Conservation (phyloP, 2,113 vertebrate species). For the Strix aluco region DNA sequence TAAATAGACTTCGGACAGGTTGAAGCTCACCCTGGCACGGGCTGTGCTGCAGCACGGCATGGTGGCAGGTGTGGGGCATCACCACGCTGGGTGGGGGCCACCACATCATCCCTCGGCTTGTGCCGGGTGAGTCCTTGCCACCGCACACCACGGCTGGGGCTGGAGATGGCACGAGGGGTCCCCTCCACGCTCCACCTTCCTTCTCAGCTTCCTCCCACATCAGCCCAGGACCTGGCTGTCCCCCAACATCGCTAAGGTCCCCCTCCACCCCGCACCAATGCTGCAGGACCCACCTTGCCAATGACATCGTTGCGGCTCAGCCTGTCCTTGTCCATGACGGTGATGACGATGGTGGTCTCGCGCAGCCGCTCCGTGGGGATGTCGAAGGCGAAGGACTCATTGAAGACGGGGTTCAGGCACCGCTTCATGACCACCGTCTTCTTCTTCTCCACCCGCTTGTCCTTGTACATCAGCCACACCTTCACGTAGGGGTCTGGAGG, state of each 20-base stretch:
- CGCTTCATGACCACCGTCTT: slow-evolving; percentile 97
- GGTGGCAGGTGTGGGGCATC: background rate
- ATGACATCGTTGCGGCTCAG: slow-evolving; percentile 99
- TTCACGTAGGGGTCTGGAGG: slow-evolving; percentile 94
- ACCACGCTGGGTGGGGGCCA: background rate
- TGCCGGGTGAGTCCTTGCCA: background rate
- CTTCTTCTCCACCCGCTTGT: slow-evolving; percentile 98
- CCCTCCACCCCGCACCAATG: fast-evolving
- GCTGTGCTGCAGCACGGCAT: background rate
- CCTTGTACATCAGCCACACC: slow-evolving; percentile 99
- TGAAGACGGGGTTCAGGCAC: slow-evolving; percentile 97
- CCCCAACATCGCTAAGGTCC: fast-evolving
- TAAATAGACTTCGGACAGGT: background rate
- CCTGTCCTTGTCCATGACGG: slow-evolving; percentile 98
- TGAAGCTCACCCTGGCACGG: background rate
- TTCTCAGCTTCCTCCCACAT: background rate
- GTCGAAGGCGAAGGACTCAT: slow-evolving; percentile 97
- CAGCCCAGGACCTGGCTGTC: background rate
- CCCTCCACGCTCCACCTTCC: fast-evolving
- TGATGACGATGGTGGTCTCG: slow-evolving; percentile 98
- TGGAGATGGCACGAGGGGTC: fast-evolving
- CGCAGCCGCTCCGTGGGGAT: slow-evolving; percentile 95
- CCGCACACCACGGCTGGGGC: background rate
- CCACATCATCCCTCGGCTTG: fast-evolving
- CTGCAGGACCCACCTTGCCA: slow-evolving; percentile 84